Evolutionary conservation across 2,888 invertebrate genomes (phyloP), one percentile per base, ranked within the genome.

Genomic region (Fissipunctia ypsillon): DNA sequence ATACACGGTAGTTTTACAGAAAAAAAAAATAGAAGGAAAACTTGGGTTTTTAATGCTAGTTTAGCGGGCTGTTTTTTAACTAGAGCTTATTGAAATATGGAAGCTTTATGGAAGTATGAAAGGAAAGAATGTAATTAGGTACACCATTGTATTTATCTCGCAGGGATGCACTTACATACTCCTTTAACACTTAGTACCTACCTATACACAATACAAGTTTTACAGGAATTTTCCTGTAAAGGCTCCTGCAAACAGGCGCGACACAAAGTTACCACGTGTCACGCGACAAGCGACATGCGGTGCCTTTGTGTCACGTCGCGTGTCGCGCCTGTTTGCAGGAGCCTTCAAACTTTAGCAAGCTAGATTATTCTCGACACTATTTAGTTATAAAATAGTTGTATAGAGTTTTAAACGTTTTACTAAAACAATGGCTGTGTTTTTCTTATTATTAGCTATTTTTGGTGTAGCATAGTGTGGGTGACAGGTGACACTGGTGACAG

Each of bases 1-100:
- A 69, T 71, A 71, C 60, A 50, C 81, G 31, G 41, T 7, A 25
- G 61, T 56, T 81, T 77, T 78, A 72, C 66, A 70, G 28, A 10
- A 60, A 73, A 74, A 78, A 73, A 76, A 70, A 50, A 64, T 60
- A 56, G 0, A 65, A 41, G 45, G 31, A 64, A 81, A 63, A 59
- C 69, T 22, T 43, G 28, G 25, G 16, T 68, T 73, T 80, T 69
- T 48, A 43, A 43, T 68, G 22, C 28, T 31, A 48, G 54, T 54
- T 54, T 61, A 48, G 54, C 43, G 2, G 14, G 5, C 19, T 57
- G 45, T 57, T 59, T 25, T 74, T 67, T 60, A 2, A 22, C 16
- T 59, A 22, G 6, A 10, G 28, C 10, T 45, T 14, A 45, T 48
- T 41, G 14, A 45, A 50, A 19, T 45, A 19, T n/a, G n/a, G n/a